Base-by-base conservation (phyloP, 2,113 vertebrate genomes). In the Piprites chloris region DNA sequence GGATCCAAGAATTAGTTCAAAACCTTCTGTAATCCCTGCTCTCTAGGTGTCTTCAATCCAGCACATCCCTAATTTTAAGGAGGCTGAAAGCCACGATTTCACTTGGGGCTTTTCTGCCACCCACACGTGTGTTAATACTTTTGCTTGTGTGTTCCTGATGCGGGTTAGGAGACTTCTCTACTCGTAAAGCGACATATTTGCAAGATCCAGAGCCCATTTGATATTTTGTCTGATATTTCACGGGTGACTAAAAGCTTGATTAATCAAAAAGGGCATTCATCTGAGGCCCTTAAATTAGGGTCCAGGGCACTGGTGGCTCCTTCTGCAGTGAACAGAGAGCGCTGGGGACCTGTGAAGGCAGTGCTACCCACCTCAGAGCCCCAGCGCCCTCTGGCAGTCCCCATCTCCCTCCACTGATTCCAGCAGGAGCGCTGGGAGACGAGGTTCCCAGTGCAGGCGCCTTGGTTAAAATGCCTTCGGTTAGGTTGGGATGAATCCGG, bases 401-500 rank as follows among this genome's bases (percentile, higher is more conserved):
- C 75, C 72, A 44, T 74, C 46, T 92, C 59, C 69, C 75, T 69
- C 75, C 88, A n/a, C 15, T 12, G 50, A 24, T 47, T 84, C 49
- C 76, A 95, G 83, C 78, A 88, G 90, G 75, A 93, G 53, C 0
- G 0, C 23, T 0, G 32, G 63, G 92, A 94, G 92, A 90, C 0
- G 2, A 69, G 71, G 85, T 81, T 93, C 92, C 85, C 42, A 1
- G 58, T 11, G 62, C 81, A 88, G 90, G 86, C 88, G 19, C 90
- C 90, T 96, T 61, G 96, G 62, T 87, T 90, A 78, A 87, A 89
- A 91, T 63, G 87, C 94, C 82, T 91, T 90, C 0, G 50, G 72
- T 86, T 35, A 41, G 88, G 16, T 67, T 71, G 92, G 83, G 95
- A 96, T 96, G 95, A 97, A 97, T 96, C 92, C 0, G 67, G n/a